Evolutionary conservation across 2,797 vertebrate species (phyloP).

Genomic region (Gorsachius magnificus): DNA sequence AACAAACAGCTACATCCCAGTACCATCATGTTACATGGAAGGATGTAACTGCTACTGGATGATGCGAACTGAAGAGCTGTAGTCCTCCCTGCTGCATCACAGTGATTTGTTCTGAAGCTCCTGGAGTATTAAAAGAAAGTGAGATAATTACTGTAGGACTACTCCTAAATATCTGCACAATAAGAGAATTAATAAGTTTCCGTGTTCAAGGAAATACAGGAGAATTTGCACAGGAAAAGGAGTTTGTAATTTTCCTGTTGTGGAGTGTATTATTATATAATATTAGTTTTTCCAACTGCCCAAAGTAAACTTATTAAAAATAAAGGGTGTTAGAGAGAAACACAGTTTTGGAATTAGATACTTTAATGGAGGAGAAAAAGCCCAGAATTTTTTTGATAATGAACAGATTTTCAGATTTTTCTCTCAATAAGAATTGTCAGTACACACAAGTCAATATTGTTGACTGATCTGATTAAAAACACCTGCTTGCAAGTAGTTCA

Average conservation of each 20-base stretch:
- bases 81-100: neutral
- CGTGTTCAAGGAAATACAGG: neutral
- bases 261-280: neutral
- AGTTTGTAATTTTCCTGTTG: neutral
- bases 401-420: neutral
- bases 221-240: neutral
- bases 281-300: neutral
- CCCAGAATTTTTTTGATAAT: neutral
- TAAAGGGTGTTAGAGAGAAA: neutral
- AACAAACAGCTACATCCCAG: neutral
- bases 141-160: neutral
- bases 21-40: neutral
- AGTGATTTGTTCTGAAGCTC: neutral
- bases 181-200: neutral
- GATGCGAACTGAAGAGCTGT: neutral
- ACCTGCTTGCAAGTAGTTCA: neutral
- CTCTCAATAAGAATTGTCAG: neutral
- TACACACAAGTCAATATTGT: neutral
- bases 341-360: neutral
- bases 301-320: neutral
- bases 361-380: neutral
- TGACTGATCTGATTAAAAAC: conserved; percentile 20
- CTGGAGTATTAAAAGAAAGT: neutral
- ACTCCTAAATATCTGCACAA: neutral
- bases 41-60: neutral